Evolutionary conservation across 1,140 invertebrate genomes (phyloP).

Genomic region (Anoplolepis gracilipes): DNA sequence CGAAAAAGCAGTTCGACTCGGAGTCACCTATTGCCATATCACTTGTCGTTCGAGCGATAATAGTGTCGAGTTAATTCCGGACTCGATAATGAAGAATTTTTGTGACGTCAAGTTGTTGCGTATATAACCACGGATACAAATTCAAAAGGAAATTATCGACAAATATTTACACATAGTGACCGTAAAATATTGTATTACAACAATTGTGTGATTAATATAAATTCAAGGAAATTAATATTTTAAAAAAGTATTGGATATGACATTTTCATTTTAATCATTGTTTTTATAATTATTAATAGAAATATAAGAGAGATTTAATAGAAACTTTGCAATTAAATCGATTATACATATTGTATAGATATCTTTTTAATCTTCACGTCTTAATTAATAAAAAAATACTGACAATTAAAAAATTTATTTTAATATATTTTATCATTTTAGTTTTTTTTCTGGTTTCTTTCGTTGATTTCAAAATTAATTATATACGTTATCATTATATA

Average conservation of each 20-base stretch:
- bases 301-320: too few relatives aligned
- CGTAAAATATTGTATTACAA: neutral
- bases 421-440: neutral
- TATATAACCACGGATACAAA: neutral
- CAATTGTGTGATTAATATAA: neutral
- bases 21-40: conserved; percentile 10
- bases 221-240: too few relatives aligned
- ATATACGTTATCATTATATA: neutral
- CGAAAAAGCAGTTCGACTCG: conserved; percentile 6
- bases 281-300: neutral
- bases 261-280: neutral
- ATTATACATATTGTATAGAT: neutral
- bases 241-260: too few relatives aligned
- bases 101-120: neutral
- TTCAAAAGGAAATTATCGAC: neutral
- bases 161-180: neutral
- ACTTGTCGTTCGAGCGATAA: conserved; percentile 30
- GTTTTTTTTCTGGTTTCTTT: neutral
- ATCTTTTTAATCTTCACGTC: neutral
- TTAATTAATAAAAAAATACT: neutral
- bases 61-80: conserved; percentile 21
- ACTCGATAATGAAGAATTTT: conserved; percentile 34
- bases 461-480: neutral
- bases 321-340: neutral
- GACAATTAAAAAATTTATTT: neutral